phyloP scores from a whole-genome alignment of 2,113 vertebrate genomes.

The Phyllostomus hastatus region DNA sequence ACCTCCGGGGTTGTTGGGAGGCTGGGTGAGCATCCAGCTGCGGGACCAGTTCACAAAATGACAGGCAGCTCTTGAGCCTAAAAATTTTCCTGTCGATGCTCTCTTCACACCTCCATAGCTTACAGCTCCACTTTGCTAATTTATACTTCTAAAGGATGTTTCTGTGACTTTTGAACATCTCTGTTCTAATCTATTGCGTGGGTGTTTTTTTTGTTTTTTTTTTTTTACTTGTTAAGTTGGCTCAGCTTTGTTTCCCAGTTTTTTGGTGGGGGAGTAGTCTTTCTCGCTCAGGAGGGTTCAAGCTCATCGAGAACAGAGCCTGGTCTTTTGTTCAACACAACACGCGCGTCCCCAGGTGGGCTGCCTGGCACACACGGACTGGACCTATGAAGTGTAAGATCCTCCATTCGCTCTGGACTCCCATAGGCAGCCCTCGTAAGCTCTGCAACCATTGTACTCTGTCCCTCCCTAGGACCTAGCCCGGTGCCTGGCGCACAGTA shows the following conservation, averaged over 20 bases:
- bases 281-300: not conserved
- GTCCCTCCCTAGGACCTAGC: not conserved
- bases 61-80: not conserved
- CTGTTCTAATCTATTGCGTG: not conserved
- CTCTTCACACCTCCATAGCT: not conserved
- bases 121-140: not conserved
- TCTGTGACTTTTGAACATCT: not conserved
- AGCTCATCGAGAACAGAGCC: not conserved
- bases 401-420: not conserved
- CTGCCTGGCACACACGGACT: not conserved
- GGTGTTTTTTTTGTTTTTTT: not conserved
- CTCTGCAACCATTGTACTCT: not conserved
- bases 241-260: not conserved
- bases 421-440: not conserved
- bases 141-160: not conserved
- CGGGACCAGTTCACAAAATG: not conserved
- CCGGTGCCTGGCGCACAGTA: not conserved
- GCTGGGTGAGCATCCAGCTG: not conserved
- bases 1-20: not conserved
- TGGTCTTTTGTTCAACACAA: not conserved
- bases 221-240: not conserved
- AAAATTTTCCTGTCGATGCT: not conserved
- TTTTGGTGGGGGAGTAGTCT: not conserved
- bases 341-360: fast-evolving
- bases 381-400: not conserved